Evolutionary conservation across 2,113 vertebrate genomes (phyloP).

Genomic region (Coptodon rendalli): DNA sequence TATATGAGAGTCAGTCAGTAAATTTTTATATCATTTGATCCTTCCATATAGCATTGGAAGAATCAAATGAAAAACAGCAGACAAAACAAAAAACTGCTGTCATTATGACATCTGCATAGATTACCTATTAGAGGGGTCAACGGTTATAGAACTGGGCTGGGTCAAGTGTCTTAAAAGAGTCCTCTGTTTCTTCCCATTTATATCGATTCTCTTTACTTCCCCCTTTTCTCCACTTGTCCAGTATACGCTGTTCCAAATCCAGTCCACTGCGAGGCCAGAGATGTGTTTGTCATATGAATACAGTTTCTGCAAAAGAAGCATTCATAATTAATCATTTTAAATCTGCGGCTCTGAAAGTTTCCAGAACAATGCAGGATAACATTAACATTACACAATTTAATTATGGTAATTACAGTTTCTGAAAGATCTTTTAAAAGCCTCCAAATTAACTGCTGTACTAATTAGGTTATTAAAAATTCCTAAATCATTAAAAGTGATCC

Average conservation of each 20-base stretch:
- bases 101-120: background rate
- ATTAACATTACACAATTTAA: background rate
- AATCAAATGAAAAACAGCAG: background rate
- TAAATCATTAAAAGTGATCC: background rate
- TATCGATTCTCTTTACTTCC: slow-evolving; percentile 77
- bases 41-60: background rate
- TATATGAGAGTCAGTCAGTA: background rate
- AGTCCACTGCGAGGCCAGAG: slow-evolving; percentile 87
- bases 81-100: background rate
- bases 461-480: background rate
- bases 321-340: background rate
- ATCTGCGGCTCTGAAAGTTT: background rate
- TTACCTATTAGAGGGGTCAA: slow-evolving; percentile 86
- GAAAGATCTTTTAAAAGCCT: background rate
- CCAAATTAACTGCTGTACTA: background rate
- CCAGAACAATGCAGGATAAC: background rate
- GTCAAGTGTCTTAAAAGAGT: slow-evolving; percentile 74
- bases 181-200: slow-evolving; percentile 74
- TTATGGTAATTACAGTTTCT: background rate
- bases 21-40: background rate
- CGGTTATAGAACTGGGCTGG: slow-evolving; percentile 70
- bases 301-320: slow-evolving; percentile 74
- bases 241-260: slow-evolving; percentile 80
- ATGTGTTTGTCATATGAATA: slow-evolving; percentile 77
- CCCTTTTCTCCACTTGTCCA: slow-evolving; percentile 82